Evolutionary conservation across 2,113 vertebrate species (phyloP), one percentile per base, ranked within the genome.

Genomic region (Hemibagrus wyckioides): DNA sequence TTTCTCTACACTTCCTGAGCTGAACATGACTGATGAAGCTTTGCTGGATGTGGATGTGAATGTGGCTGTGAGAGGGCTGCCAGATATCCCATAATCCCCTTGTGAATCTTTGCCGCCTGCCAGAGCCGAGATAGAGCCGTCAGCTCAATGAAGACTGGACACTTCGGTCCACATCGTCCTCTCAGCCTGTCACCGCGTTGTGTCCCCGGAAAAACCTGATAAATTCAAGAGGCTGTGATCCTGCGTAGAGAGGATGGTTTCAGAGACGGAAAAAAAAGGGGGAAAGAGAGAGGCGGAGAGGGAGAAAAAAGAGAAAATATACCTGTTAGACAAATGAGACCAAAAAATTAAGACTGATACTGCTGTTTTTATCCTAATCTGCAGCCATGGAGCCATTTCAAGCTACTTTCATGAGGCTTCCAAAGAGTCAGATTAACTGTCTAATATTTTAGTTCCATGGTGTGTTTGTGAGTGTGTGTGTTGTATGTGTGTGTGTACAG

Each of bases 31-130:
- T 56, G 67, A 39, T 75, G 39, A 75, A 59, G 36, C 73, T 75
- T 76, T 76, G 36, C 15, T 50, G 52, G 52, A 54, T 33, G 48
- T n/a, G 25, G 41, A 75, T 30, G n/a, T 33, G n/a, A 36, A 71
- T 54, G 44, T 33, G 48, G 15, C 23, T 56, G 69, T 33, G 13
- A 33, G 6, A n/a, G 69, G 83, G 36, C 71, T 76, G 83, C 83
- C 71, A 76, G 67, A 75, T 67, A 85, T 85, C 39, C 54, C 71
- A 85, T 41, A 85, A 85, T 85, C 76, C 84, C 57, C 73, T 23
- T 41, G 33, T 65, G 84, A 63, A 48, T 30, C 48, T 52, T 52
- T 52, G 75, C 0, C 0, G 48, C 48, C 84, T 85, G 84, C 56
- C n/a, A 41, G 84, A 79, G 73, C 39, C 7, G 41, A 77, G 84